phyloP scores from a whole-genome alignment of 2,888 invertebrate species.

The Neoscelio sp. region DNA sequence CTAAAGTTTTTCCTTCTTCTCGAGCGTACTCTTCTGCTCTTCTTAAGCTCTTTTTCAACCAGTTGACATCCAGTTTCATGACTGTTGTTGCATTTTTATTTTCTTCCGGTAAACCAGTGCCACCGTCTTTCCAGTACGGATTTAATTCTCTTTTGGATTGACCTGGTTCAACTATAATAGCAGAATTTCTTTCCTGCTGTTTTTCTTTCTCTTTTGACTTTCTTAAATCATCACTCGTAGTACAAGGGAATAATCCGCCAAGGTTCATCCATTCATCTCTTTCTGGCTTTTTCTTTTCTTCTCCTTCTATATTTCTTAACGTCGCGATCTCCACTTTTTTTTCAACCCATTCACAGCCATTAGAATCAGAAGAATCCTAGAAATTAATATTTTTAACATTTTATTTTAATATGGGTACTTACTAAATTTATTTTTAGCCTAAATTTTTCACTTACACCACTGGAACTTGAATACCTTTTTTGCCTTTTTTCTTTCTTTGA shows the following conservation, averaged over 20 bases:
- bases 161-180: constrained; percentile 87
- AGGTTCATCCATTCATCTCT: constrained; percentile 93
- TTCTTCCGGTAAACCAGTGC: constrained; percentile 89
- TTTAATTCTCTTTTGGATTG: constrained; percentile 92
- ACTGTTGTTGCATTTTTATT: constrained; percentile 80
- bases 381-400: constrained; percentile 7
- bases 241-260: constrained; percentile 84
- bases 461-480: constrained; percentile 12
- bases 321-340: constrained; percentile 27
- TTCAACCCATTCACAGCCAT: constrained; percentile 59
- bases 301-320: constrained; percentile 17
- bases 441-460: constrained; percentile 14
- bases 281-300: constrained; percentile 71
- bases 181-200: constrained; percentile 84
- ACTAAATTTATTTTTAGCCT: background rate
- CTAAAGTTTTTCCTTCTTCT: constrained; percentile 84
- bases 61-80: constrained; percentile 77
- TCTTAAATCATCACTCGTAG: constrained; percentile 76
- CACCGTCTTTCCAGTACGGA: constrained; percentile 96
- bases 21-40: constrained; percentile 85
- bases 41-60: constrained; percentile 84
- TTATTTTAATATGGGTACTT: background rate
- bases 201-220: constrained; percentile 83
- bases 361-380: constrained; percentile 34
- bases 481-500: constrained; percentile 46